phyloP scores from a whole-genome alignment of 2,113 vertebrate genomes.

The Saimiri boliviensis region DNA sequence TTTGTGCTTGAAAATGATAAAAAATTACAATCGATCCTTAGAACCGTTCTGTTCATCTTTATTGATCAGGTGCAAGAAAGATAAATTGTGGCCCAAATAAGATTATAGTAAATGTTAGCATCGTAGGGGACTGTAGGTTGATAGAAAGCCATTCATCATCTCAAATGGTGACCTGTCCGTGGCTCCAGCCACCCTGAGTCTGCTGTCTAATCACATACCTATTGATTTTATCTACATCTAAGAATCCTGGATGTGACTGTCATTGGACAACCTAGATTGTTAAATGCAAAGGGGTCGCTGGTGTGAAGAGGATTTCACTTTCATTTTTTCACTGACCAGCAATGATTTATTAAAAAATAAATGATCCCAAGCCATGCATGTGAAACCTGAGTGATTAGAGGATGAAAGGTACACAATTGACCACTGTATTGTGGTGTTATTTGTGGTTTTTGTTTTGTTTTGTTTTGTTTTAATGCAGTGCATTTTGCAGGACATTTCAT shows the following conservation, averaged over 20 bases:
- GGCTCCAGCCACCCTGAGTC: conserved; percentile 45
- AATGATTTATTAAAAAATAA: conserved; percentile 82
- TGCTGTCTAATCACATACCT: conserved; percentile 79
- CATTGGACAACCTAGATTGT: conserved; percentile 78
- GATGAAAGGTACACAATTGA: neutral
- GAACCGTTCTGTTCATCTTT: conserved; percentile 90
- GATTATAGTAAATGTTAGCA: conserved; percentile 84
- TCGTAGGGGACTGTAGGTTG: conserved; percentile 76
- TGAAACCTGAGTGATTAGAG: conserved; percentile 48
- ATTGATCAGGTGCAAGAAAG: conserved; percentile 89
- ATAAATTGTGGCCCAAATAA: conserved; percentile 87
- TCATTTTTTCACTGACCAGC: conserved; percentile 70
- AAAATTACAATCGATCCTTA: conserved; percentile 89
- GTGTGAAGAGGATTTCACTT: conserved; percentile 80
- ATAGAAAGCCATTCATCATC: conserved; percentile 87
- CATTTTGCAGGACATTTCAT: conserved; percentile 27
- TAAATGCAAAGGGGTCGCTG: conserved; percentile 63
- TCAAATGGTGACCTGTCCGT: conserved; percentile 77
- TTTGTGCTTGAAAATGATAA: conserved; percentile 86
- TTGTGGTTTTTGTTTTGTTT: too few species aligned
- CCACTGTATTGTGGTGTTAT: neutral
- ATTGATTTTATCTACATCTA: conserved; percentile 80
- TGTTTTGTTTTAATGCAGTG: conserved; percentile 9
- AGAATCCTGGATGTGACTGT: conserved; percentile 73
- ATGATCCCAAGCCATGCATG: conserved; percentile 28